A percentile compares a stretch with the other conserved stretches of the same genome.
Conservation (phyloP, 2,888 invertebrate species). For the Tiphia femorata region DNA sequence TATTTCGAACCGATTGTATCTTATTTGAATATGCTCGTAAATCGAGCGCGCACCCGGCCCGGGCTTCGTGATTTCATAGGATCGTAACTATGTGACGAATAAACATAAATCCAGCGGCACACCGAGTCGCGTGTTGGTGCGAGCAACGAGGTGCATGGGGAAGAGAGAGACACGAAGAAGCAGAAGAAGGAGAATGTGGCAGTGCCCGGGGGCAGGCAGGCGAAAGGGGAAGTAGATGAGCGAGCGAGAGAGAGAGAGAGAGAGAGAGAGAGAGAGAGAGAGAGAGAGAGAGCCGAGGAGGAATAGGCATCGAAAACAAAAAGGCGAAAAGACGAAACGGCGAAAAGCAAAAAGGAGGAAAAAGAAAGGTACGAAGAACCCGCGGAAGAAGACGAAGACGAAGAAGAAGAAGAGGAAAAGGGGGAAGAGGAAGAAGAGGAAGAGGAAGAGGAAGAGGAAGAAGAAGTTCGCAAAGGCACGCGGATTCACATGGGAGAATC, state of each 20-base stretch:
- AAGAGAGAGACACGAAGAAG: neutral
- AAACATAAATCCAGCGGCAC: slow-evolving; percentile 33
- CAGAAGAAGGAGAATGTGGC: neutral
- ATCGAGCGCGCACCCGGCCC: too few species aligned
- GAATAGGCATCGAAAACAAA: neutral
- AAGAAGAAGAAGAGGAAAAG: neutral
- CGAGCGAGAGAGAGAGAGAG: too few species aligned
- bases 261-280: neutral
- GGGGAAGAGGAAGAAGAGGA: slow-evolving; percentile 10
- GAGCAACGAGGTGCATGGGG: too few species aligned
- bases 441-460: neutral
- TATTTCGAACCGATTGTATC: neutral
- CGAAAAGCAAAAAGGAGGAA: too few species aligned
- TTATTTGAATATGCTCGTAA: slow-evolving; percentile 25
- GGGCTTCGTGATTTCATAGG: slow-evolving; percentile 16
- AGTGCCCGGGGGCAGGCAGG: too few species aligned
- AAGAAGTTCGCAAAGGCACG: slow-evolving; percentile 19
- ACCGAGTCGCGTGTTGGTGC: slow-evolving; percentile 1
- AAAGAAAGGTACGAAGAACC: too few species aligned
- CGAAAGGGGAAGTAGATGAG: too few species aligned
- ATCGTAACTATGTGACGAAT: slow-evolving; percentile 18
- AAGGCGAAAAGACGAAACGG: too few species aligned
- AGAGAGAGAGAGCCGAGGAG: neutral
- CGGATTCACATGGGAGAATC: slow-evolving; percentile 24
- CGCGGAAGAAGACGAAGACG: neutral